A percentile compares a stretch with the other conserved stretches of the same genome.
These are phyloP conservation scores for Drosophila subquinaria DNA, from an alignment of 2,888 invertebrate species.

Conservation along the genomic window DNA sequence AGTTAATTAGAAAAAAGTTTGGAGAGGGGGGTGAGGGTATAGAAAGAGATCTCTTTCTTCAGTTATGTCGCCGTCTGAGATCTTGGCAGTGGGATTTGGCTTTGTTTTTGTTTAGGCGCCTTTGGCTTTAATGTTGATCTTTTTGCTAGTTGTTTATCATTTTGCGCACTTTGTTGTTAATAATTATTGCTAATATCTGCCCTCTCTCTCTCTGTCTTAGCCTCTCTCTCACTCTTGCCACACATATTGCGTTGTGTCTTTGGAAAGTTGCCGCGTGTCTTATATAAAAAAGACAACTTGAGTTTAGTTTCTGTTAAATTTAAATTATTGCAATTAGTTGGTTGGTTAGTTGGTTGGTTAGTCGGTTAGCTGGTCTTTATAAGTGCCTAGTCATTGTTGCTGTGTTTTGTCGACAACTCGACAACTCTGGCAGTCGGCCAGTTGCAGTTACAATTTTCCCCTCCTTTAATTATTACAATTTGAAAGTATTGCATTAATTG, in stretches of 20 bases:
- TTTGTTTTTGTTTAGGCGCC: conserved; percentile 23
- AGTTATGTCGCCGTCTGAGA: conserved; percentile 47
- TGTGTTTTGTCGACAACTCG: conserved; percentile 15
- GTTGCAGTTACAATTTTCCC: conserved; percentile 19
- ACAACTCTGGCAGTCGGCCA: conserved; percentile 39
- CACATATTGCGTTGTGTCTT: conserved; percentile 24
- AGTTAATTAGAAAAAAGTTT: conserved; percentile 19
- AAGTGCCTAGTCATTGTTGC: conserved; percentile 36
- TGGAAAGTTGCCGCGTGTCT: conserved; percentile 60
- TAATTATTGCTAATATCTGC: conserved; percentile 47
- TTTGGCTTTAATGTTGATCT: conserved; percentile 44
- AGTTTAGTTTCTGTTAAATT: conserved; percentile 58
- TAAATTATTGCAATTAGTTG: conserved; percentile 70
- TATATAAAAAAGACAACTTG: conserved; percentile 50
- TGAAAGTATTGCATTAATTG: conserved; percentile 67
- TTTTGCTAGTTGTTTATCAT: conserved; percentile 36
- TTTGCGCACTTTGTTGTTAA: conserved; percentile 42
- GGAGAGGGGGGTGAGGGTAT: conserved; percentile 5
- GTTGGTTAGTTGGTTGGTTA: conserved; percentile 33
- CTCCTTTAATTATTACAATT: conserved; percentile 53
- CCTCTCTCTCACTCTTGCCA: conserved; percentile 20
- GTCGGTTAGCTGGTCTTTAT: conserved; percentile 24
- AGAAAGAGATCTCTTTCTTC: conserved; percentile 23
- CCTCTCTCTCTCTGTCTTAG: not conserved
- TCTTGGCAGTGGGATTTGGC: conserved; percentile 4